Evolutionary conservation across 2,888 invertebrate genomes (phyloP), one percentile per base, ranked within the genome.

Genomic region (Dicyrtoma fusca): DNA sequence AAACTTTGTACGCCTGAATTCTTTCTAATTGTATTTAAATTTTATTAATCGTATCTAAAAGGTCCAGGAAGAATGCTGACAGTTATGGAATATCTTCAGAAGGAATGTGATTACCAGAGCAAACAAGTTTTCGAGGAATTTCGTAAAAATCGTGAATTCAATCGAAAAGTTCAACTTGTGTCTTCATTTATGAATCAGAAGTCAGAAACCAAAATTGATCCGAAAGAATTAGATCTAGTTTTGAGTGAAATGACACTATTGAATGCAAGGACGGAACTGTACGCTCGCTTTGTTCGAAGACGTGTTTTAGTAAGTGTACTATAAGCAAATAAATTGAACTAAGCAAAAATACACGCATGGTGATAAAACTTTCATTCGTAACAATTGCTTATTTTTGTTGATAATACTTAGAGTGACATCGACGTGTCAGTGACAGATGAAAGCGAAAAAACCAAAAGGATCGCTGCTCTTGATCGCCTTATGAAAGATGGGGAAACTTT

Each of bases 221-320:
- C 94, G 0, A 91, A 92, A 81, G 91, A 91, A 80, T 87, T 95
- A 70, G 98, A 98, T 85, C 88, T 91, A 0, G 86, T 94, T 57
- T 88, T 98, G 73, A 90, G 91, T 0, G 98, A 99, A 85, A 88
- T 97, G 73, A 95, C 96, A 0, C 87, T 95, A 62, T 90, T 97
- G 85, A 95, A 95, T 85, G 90, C 94, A 0, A 87, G 96, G 77
- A 88, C 92, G n/a, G 92, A 94, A 82, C 86, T 98, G 23, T 99
- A 97, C 84, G 89, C 94, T 80, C 87, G 91, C 79, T 99, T 98
- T 85, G 86, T 98, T 75, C 87, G 89, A 66, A 87, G 94, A 73
- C 88, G 94, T 82, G 86, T 92, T 21, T 87, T 87, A 83, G 92
- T 92, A 83, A 85, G 84, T 19, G 49, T 57, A 26, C 57, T 55